These are phyloP conservation scores for Anabas testudineus DNA, from an alignment of 2,797 vertebrate species.

Conservation along the genomic window DNA sequence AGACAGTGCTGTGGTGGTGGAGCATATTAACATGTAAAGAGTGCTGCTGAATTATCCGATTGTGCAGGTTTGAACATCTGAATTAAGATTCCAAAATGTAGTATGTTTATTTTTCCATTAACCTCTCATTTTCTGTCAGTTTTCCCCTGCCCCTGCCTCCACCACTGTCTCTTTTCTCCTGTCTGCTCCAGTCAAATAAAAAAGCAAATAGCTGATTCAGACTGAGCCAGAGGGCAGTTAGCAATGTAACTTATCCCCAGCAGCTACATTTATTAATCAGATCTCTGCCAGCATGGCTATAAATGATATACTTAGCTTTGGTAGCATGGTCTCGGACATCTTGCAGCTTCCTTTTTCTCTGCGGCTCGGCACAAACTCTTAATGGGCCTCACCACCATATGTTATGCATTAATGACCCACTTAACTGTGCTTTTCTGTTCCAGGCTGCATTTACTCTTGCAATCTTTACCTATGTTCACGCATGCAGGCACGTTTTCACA, in stretches of 20 bases:
- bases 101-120: background rate
- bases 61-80: background rate
- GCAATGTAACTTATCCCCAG: slow-evolving; percentile 47
- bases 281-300: slow-evolving; percentile 54
- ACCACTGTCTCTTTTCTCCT: background rate
- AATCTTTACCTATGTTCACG: slow-evolving; percentile 28
- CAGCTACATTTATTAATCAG: slow-evolving; percentile 64
- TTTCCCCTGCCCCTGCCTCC: too few relatives aligned
- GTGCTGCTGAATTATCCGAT: slow-evolving; percentile 4
- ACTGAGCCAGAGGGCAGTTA: slow-evolving; percentile 41
- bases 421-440: slow-evolving; percentile 57
- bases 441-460: slow-evolving; percentile 63
- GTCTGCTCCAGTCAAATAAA: slow-evolving; percentile 24
- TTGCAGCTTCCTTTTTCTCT: slow-evolving; percentile 52
- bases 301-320: slow-evolving; percentile 66
- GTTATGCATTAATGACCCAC: slow-evolving; percentile 75
- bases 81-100: too few relatives aligned
- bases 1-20: slow-evolving; percentile 14
- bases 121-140: background rate
- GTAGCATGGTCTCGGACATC: slow-evolving; percentile 44
- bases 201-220: slow-evolving; percentile 41
- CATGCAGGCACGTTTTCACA: slow-evolving; percentile 40
- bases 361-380: slow-evolving; percentile 42
- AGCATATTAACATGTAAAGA: slow-evolving; percentile 25
- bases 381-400: slow-evolving; percentile 58